Conservation (phyloP, 2,113 vertebrate species). For the Chloroceryle aenea region DNA sequence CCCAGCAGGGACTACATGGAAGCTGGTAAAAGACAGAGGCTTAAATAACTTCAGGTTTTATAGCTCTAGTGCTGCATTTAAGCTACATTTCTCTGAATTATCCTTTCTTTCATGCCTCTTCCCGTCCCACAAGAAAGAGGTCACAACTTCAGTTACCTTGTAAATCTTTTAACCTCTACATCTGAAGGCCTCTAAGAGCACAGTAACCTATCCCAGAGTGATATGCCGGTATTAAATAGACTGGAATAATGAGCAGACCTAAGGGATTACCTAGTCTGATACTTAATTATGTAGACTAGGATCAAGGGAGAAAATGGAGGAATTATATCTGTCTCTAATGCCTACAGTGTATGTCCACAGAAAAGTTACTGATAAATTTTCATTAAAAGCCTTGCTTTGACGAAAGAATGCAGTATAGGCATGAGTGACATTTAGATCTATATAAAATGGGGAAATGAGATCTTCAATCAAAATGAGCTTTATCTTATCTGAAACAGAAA, state of each 20-base stretch:
- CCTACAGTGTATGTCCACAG: not conserved
- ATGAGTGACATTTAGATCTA: not conserved
- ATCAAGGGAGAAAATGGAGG: constrained; percentile 9
- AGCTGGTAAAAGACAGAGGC: not conserved
- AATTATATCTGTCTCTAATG: constrained; percentile 29
- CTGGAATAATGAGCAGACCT: constrained; percentile 61
- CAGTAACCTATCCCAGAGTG: constrained; percentile 9
- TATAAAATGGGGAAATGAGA: not conserved
- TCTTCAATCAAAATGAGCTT: not conserved
- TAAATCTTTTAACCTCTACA: constrained; percentile 19
- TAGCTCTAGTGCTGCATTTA: not conserved
- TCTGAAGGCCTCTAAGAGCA: constrained; percentile 7
- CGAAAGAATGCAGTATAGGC: not conserved
- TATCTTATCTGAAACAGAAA: not conserved
- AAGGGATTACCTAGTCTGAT: constrained; percentile 55
- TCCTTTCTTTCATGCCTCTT: not conserved
- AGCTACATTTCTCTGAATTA: constrained; percentile 10
- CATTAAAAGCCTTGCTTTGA: not conserved
- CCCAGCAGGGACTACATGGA: constrained; percentile 21
- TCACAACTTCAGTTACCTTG: constrained; percentile 3
- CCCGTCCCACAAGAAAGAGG: not conserved
- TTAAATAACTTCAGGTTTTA: constrained; percentile 45
- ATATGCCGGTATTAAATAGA: constrained; percentile 55
- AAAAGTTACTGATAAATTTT: not conserved
- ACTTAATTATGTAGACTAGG: constrained; percentile 65